These are phyloP conservation scores for Gnathonemus echidnorhynchus DNA, from an alignment of 2,113 vertebrate species.

Conservation along the genomic window DNA sequence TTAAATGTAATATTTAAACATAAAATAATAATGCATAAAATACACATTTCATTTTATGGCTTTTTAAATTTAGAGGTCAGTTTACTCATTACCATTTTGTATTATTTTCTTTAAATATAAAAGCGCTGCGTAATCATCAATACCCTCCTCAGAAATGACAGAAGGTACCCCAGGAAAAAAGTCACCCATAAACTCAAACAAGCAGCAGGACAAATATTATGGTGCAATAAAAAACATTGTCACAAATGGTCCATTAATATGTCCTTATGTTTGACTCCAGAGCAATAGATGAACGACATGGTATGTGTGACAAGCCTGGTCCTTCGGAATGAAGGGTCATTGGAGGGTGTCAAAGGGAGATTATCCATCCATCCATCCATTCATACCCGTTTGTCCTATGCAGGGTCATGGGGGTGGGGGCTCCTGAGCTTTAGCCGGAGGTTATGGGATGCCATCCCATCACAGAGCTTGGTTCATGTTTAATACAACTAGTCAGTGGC, in stretches of 20 bases:
- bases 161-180: neutral
- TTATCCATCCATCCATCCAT: neutral
- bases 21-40: neutral
- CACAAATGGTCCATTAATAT: neutral
- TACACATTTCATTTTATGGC: neutral
- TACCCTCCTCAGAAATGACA: neutral
- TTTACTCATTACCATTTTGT: neutral
- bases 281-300: neutral
- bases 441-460: neutral
- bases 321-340: neutral
- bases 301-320: neutral
- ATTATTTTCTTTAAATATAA: neutral
- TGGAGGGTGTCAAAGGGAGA: neutral
- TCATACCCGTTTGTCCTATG: neutral
- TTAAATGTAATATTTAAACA: neutral
- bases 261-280: neutral
- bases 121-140: neutral
- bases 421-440: neutral
- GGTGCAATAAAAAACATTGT: neutral
- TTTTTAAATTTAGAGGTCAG: neutral
- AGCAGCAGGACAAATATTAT: neutral
- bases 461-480: neutral
- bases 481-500: neutral
- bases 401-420: neutral
- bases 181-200: neutral